These are phyloP conservation scores for Odocoileus hemionus DNA, from an alignment of 2,113 vertebrate species.

Conservation along the genomic window DNA sequence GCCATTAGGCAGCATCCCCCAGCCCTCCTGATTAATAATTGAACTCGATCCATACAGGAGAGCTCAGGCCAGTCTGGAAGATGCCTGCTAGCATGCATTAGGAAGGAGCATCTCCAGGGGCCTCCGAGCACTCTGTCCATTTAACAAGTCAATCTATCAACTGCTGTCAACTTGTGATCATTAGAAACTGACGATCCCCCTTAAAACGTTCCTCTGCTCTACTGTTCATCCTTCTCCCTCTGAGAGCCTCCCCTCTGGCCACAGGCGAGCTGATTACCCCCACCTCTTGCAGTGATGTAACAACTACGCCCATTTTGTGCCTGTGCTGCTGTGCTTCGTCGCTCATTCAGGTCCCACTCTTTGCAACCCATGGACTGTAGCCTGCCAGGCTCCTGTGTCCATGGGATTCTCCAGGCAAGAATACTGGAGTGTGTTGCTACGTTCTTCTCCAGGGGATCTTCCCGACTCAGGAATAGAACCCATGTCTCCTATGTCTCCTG, in stretches of 20 bases:
- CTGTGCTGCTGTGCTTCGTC: neutral
- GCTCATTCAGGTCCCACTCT: neutral
- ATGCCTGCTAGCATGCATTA: conserved; percentile 5
- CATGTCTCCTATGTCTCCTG: neutral
- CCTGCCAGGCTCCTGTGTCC: neutral
- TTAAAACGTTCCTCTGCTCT: neutral
- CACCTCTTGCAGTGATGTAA: neutral
- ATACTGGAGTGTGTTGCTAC: neutral
- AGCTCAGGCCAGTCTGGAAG: conserved; percentile 36
- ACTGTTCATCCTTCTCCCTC: neutral
- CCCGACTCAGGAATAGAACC: neutral
- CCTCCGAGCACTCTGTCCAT: neutral
- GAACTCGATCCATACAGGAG: conserved; percentile 60
- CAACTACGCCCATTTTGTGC: neutral
- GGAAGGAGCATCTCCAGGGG: conserved; percentile 38
- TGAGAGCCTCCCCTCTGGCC: neutral
- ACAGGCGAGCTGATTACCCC: neutral
- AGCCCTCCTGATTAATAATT: conserved; percentile 78
- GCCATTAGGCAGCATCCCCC: conserved; percentile 55
- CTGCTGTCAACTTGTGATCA: neutral
- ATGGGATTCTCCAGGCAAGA: neutral
- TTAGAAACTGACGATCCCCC: neutral
- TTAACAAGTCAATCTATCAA: conserved; percentile 56
- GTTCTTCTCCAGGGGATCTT: neutral
- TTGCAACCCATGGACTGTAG: neutral